Evolutionary conservation across 2,113 vertebrate genomes (phyloP), one percentile per base, ranked within the genome.

Genomic region (Corythaixoides concolor): DNA sequence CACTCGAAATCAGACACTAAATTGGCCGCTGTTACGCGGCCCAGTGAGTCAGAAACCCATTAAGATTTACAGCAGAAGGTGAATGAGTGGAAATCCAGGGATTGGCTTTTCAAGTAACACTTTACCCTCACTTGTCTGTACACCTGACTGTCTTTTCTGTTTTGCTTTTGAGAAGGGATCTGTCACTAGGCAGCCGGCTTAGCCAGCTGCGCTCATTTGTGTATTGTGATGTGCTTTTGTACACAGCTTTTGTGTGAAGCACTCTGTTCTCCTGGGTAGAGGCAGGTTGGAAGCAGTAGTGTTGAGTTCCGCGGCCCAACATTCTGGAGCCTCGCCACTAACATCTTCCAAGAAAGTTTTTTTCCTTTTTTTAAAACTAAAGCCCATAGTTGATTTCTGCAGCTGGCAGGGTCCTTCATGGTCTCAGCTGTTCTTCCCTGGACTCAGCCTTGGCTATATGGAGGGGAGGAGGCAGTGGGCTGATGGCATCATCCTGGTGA

Each of bases 201-300:
- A 64, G 62, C 91, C 84, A 41, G 73, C 79, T 96, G 97, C 91
- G 95, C 81, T 93, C 32, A 2, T 28, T 64, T 88, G 95, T 79
- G 50, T 93, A 86, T 90, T 70, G 78, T 97, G 97, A 95, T 97
- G 97, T 98, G 96, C 98, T 96, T 98, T 97, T 87, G 97, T 98
- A 97, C 97, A 90, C 66, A 88, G 88, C 82, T 96, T 77, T 96
- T 95, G 84, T 95, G 88, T 89, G 84, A 90, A 68, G 77, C 93
- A 60, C 93, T 95, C 89, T 94, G 26, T 89, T 90, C 76, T 94
- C 90, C 94, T 94, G 81, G 88, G 88, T 87, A 93, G 96, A 81
- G 92, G 93, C 93, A 80, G 89, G 45, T 91, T 96, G 89, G 80
- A 91, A 68, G 77, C 8, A 11, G 75, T 88, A 97, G 88, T 55